A percentile compares a stretch with the other conserved stretches of the same genome.
These are phyloP conservation scores for Datnioides undecimradiatus DNA, from an alignment of 2,113 vertebrate species.

Conservation along the genomic window DNA sequence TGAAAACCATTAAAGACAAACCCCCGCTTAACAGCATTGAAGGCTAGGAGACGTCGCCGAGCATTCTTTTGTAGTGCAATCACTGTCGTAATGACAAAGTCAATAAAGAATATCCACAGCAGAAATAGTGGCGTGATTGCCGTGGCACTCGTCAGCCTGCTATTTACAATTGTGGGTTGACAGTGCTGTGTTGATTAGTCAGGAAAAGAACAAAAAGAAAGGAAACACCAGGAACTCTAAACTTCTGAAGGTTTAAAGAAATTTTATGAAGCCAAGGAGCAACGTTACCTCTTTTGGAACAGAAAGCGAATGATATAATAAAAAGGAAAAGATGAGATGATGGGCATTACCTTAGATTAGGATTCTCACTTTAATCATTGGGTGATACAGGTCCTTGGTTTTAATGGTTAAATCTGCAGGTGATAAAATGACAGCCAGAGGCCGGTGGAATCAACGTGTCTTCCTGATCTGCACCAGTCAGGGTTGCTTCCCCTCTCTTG, in stretches of 20 bases:
- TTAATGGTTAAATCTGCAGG: not conserved
- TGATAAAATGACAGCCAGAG: not conserved
- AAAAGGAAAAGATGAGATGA: not conserved
- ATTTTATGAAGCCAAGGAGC: not conserved
- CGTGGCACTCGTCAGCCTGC: constrained; percentile 2
- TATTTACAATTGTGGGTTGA: not conserved
- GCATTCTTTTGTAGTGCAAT: constrained; percentile 14
- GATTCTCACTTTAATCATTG: not conserved
- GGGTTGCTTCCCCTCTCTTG: constrained; percentile 5
- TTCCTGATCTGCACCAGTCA: constrained; percentile 23
- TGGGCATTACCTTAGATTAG: not conserved
- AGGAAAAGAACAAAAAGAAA: not conserved
- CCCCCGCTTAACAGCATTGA: constrained; percentile 3
- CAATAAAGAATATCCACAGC: not conserved
- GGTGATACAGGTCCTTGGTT: not conserved
- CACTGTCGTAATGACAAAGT: constrained; percentile 10
- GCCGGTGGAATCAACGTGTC: not conserved
- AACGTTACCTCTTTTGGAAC: not conserved
- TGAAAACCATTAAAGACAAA: constrained; percentile 13
- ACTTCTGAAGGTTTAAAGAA: not conserved
- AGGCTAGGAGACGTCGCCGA: constrained; percentile 9
- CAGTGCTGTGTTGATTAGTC: not conserved
- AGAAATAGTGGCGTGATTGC: constrained; percentile 34
- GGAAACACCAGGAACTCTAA: not conserved
- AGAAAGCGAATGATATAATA: not conserved